Conservation (phyloP, 2,888 invertebrate genomes). For the Andrena praecox region DNA sequence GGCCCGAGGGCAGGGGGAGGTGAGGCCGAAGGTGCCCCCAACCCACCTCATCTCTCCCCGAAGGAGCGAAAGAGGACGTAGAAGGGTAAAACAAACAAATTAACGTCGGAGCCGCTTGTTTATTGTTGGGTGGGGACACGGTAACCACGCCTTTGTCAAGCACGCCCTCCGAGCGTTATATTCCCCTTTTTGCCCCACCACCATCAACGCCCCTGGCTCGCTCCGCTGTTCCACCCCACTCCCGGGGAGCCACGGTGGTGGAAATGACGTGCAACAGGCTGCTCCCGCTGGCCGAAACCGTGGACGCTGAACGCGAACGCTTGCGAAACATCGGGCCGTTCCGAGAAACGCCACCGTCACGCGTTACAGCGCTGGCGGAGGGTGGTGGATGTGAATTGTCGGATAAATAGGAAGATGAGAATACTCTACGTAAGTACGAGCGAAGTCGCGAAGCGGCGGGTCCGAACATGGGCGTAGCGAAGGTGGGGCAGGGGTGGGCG, state of each 20-base stretch:
- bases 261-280: conserved; percentile 84
- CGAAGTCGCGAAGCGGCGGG: too few species aligned
- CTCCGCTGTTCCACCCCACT: conserved; percentile 53
- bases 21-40: conserved; percentile 2
- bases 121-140: conserved; percentile 83
- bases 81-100: conserved; percentile 82
- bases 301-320: conserved; percentile 30
- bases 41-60: background rate
- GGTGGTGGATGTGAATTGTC: background rate
- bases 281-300: conserved; percentile 65
- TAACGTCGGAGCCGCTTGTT: conserved; percentile 83
- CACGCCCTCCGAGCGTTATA: conserved; percentile 80
- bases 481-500: too few species aligned
- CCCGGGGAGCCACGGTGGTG: conserved; percentile 63
- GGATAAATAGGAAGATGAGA: too few species aligned
- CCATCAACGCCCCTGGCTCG: conserved; percentile 71
- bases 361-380: background rate
- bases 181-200: conserved; percentile 74
- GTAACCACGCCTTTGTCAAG: conserved; percentile 83
- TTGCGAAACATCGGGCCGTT: conserved; percentile 29
- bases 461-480: too few species aligned
- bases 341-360: background rate
- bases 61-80: conserved; percentile 52
- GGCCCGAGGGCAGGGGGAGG: conserved; percentile 11
- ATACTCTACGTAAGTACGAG: too few species aligned